A percentile compares a stretch with the other conserved stretches of the same genome.
These are phyloP conservation scores for Adelges cooleyi DNA, from an alignment of 1,140 invertebrate genomes.

Conservation along the genomic window DNA sequence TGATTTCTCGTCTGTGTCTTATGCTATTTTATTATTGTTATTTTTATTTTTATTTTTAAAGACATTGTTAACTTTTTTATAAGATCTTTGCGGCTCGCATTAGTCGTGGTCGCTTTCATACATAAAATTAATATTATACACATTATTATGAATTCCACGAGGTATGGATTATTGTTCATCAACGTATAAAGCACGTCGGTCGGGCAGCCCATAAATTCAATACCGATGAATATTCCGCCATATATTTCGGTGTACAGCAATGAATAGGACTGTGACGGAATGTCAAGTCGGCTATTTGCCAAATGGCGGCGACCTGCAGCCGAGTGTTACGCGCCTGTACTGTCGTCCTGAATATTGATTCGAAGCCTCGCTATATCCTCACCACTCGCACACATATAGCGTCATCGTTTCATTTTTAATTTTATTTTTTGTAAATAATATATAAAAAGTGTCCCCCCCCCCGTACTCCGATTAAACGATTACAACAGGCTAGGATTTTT, in stretches of 20 bases:
- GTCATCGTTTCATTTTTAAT: no score
- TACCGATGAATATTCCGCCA: no score
- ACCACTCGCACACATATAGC: background rate
- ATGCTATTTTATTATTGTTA: no score
- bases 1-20: background rate
- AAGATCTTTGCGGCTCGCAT: no score
- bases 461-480: no score
- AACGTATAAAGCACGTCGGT: slow-evolving; percentile 13
- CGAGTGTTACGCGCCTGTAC: background rate
- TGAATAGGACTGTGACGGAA: slow-evolving; percentile 19
- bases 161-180: slow-evolving; percentile 7
- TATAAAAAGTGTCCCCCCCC: background rate
- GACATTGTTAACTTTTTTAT: no score
- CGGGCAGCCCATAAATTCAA: slow-evolving; percentile 15
- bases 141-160: slow-evolving; percentile 12
- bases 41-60: no score
- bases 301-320: background rate
- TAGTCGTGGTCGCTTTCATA: no score
- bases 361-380: background rate
- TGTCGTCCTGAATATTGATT: slow-evolving; percentile 20
- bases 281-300: slow-evolving; percentile 23
- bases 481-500: no score
- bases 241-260: background rate
- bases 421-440: no score
- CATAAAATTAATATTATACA: background rate